Conservation (phyloP, 2,888 invertebrate species). For the Helobdella robusta region DNA sequence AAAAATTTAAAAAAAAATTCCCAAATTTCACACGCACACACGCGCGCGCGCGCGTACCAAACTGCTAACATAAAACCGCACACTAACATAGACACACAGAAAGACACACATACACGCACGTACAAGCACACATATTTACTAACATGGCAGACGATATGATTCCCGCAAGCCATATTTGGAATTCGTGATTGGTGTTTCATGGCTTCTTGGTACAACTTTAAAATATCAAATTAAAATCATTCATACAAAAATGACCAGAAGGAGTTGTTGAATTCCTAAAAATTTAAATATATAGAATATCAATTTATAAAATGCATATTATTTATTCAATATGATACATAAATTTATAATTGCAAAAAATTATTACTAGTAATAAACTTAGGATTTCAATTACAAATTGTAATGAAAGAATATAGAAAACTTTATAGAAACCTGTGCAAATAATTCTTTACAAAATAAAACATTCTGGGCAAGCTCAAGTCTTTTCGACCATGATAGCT, state of each 20-base stretch:
- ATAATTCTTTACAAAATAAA: constrained; percentile 88
- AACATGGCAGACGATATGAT: constrained; percentile 74
- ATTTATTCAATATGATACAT: not conserved
- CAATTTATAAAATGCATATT: not conserved
- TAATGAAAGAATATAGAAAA: not conserved
- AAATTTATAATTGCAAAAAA: not conserved
- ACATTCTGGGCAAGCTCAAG: constrained; percentile 95
- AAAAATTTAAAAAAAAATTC: not conserved
- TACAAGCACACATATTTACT: constrained; percentile 14
- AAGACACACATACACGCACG: not conserved
- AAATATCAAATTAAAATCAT: too few relatives aligned
- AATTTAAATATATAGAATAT: too few relatives aligned
- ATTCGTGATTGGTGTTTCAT: constrained; percentile 83
- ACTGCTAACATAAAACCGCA: too few relatives aligned
- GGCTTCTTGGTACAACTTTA: constrained; percentile 74
- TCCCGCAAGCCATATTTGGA: constrained; percentile 91
- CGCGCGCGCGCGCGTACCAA: not conserved
- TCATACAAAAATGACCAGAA: too few relatives aligned
- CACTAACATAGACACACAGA: not conserved
- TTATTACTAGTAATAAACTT: not conserved
- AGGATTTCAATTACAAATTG: not conserved
- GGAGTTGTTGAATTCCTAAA: too few relatives aligned
- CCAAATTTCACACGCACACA: not conserved
- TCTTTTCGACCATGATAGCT: constrained; percentile 78
- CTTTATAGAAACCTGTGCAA: constrained; percentile 65